Base-by-base conservation (phyloP, 2,113 vertebrate species). In the Phocoena phocoena region DNA sequence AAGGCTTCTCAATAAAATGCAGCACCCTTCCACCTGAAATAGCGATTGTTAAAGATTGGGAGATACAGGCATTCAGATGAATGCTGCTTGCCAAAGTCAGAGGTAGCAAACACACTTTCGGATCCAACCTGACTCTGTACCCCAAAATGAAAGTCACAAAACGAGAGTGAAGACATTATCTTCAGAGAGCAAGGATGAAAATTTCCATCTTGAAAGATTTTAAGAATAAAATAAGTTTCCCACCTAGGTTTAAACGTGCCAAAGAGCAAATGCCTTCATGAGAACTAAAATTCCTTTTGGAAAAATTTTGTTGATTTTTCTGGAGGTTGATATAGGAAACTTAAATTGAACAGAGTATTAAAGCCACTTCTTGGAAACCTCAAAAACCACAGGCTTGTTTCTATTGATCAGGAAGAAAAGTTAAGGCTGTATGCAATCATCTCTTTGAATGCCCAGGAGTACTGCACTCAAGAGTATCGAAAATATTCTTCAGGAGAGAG, bases 1-100 rank as follows among this genome's bases (percentile, higher is more conserved):
- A 92, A 95, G 41, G 8, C 26, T 95, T 95, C 44, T 81, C 79
- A 88, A 95, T 84, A 70, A 97, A 93, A 95, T 58, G 33, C 9
- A 68, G 47, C 17, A 88, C 6, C 0, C 38, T 86, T 87, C 36
- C 11, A 84, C 25, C 65, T 77, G 79, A 90, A 90, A 93, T 13
- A 95, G 23, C 47, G 41, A 68, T 60, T 92, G 36, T 70, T 85
- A 74, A 83, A 71, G 73, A 88, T 44, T 44, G 47, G 20, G n/a
- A 84, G 31, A 67, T 36, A 44, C 65, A 90, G 44, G 18, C 38
- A 31, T 90, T 89, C 36, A 10, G 41, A 58, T 67, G 6, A 26
- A 97, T 92, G 55, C 58, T 76, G 12, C 20, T 84, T 74, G n/a
- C 28, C 53, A 71, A 91, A 96, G 55, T 93, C 73, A 95, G 88